A percentile compares a stretch with the other conserved stretches of the same genome.
Evolutionary conservation across 1,140 invertebrate genomes (phyloP).

Genomic region (Hetaerina americana): DNA sequence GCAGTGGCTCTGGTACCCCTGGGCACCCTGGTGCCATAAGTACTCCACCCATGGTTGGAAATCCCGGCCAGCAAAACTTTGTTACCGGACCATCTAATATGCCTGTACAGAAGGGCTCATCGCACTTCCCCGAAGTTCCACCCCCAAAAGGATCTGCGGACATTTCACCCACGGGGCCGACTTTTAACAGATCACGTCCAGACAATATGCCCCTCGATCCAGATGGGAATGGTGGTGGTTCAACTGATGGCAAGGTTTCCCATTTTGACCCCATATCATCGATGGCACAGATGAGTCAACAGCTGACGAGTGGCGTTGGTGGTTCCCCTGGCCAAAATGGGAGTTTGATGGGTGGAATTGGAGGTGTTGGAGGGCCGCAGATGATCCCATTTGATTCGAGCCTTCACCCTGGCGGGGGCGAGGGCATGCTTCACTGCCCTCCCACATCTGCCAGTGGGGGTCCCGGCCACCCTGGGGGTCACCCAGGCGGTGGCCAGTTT

Average conservation of each 20-base stretch:
- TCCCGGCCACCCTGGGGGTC: slow-evolving; percentile 35
- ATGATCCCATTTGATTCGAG: slow-evolving; percentile 37
- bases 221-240: slow-evolving; percentile 49
- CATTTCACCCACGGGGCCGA: slow-evolving; percentile 16
- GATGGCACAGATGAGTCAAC: slow-evolving; percentile 86
- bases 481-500: slow-evolving; percentile 35
- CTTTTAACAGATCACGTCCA: slow-evolving; percentile 24
- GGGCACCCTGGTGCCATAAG: slow-evolving; percentile 9
- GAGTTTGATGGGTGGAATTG: background rate
- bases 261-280: slow-evolving; percentile 88
- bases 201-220: slow-evolving; percentile 76
- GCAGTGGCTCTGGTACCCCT: slow-evolving; percentile 9
- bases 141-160: slow-evolving; percentile 15
- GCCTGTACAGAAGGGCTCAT: slow-evolving; percentile 9
- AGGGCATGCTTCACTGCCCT: slow-evolving; percentile 29
- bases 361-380: slow-evolving; percentile 22
- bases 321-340: slow-evolving; percentile 31
- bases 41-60: slow-evolving; percentile 9
- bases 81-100: slow-evolving; percentile 4
- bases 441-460: slow-evolving; percentile 30
- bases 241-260: slow-evolving; percentile 40
- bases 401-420: slow-evolving; percentile 41
- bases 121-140: slow-evolving; percentile 16
- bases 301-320: slow-evolving; percentile 62
- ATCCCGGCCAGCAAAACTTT: slow-evolving; percentile 10